Base-by-base conservation (phyloP, 1,140 invertebrate genomes). In the Eumeta japonica region DNA sequence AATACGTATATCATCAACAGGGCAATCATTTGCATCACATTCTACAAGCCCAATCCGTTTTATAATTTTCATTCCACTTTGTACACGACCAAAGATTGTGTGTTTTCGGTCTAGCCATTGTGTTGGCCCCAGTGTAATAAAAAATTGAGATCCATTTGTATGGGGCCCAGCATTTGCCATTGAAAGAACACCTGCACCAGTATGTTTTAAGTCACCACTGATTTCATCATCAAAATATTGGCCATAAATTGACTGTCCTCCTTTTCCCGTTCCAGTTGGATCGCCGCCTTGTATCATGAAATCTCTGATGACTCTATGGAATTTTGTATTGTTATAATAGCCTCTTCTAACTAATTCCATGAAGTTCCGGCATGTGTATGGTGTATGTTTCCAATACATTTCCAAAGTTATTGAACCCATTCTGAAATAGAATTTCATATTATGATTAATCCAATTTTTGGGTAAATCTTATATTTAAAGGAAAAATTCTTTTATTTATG, bases 101-200 rank as follows among this genome's bases (percentile, higher is more conserved):
- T 99, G 95, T 73, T 98, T 97, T 19, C 92, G 90, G 81, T 99
- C 96, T 4, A 99, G 76, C 94, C 95, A 98, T 51, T 97, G 94
- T 3, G 94, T 96, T 3, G 96, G 94, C 0, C 89, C 94, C 41
- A 99, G 71, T 0, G 95, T 98, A 14, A 99, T 94, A 56, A 98
- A 99, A 79, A 99, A 99, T 63, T 99, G 97, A 29, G 93, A 97
- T 14, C 95, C 95, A 77, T 99, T 99, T 11, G 92, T 91, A 59
- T 98, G 85, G 2, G 94, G 93, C 1, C 97, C 96, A 36, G 91
- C 90, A 80, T 98, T 98, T 37, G 83, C 82, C 82, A 84, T 85
- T 4, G 82, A 84, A 2, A 84, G 50, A 39, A 85, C 79, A 10
- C 82, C 82, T 16, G 79, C 81, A 55, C 93, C 96, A 13, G 93